Percentiles rank a stretch among this genome's conserved stretches.
These are phyloP conservation scores for Hucho hucho DNA, from an alignment of 2,113 vertebrate genomes.

Conservation along the genomic window DNA sequence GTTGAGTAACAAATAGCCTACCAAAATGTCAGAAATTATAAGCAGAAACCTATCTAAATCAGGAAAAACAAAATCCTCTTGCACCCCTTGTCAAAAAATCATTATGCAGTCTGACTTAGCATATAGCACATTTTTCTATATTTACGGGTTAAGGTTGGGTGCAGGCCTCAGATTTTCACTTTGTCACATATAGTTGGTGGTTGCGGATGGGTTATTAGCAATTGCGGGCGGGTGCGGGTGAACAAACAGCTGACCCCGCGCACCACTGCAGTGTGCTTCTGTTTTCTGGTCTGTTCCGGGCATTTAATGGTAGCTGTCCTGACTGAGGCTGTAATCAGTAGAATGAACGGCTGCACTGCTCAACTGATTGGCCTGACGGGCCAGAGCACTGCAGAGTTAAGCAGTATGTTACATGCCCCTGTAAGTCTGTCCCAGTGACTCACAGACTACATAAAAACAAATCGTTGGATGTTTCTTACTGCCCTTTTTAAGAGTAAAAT, in stretches of 20 bases:
- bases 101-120: no score
- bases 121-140: neutral
- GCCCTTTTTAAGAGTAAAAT: neutral
- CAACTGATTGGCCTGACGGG: conserved; percentile 48
- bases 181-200: no score
- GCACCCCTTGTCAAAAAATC: no score
- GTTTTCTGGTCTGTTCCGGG: conserved; percentile 51
- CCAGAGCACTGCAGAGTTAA: conserved; percentile 38
- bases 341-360: conserved; percentile 38
- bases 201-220: no score
- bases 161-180: no score
- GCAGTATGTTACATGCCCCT: conserved; percentile 15
- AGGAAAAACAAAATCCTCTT: no score
- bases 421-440: neutral
- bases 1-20: no score
- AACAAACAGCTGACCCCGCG: no score
- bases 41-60: no score
- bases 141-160: neutral
- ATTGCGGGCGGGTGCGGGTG: no score
- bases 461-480: conserved; percentile 14
- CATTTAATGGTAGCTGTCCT: conserved; percentile 41
- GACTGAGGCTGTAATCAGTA: conserved; percentile 45
- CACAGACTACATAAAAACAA: conserved; percentile 24
- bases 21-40: no score
- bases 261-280: neutral